Evolutionary conservation across 2,797 vertebrate species (phyloP), one percentile per base, ranked within the genome.

Genomic region (Nyctalus aviator): DNA sequence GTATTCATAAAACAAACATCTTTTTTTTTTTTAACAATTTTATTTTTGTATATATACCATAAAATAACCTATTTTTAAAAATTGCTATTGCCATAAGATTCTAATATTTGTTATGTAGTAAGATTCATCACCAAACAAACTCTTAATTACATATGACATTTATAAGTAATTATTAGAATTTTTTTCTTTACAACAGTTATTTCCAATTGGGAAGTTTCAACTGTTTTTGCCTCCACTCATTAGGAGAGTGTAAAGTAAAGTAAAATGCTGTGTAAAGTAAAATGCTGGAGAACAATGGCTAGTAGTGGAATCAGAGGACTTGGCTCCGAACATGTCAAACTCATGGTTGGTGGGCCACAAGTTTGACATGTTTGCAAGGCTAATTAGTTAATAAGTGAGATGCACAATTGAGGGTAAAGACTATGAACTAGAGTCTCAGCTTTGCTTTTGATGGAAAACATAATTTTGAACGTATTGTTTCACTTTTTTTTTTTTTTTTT

Each of bases 1-100:
- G 1, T 59, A 37, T 88, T 88, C 21, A 44, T 81, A 72, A 64
- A 71, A 66, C 50, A 55, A 72, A 55, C 5, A 75, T 10, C 35
- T 75, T 79, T 14, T 90, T 75, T 79, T 14, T 90, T 88, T 77
- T 76, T 76, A 93, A 79, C 25, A 30, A 75, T 84, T 88, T 50
- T 17, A 23, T 44, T 68, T 94, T 95, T 94, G 18, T 79, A 55
- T 46, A 30, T 90, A 66, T 5, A 73, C n/a, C 57, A 25, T 53
- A 32, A 95, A 90, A 90, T 87, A 84, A 86, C 27, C 78, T 77
- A 57, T 17, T 81, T 81, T 83, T 21, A 83, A 78, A 86, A 78
- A 68, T 72, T 53, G 64, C 55, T n/a, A 32, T 73, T 87, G 50
- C 30, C 18, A 7, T 72, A 88, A 48, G 50, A 76, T 23, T 82